Evolutionary conservation across 2,797 vertebrate species (phyloP).

Genomic region (Trichosurus vulpecula): DNA sequence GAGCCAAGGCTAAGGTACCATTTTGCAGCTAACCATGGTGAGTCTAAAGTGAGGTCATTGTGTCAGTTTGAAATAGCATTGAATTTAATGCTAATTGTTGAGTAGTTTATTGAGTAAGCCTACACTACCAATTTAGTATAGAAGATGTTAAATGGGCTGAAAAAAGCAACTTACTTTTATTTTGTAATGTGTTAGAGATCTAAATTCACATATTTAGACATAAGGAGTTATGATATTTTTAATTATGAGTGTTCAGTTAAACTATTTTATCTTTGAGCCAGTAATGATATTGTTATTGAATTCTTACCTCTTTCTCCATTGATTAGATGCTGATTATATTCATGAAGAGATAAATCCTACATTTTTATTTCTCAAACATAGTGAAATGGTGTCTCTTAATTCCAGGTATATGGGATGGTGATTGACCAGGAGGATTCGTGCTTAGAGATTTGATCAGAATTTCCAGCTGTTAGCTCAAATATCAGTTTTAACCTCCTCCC

Average conservation of each 20-base stretch:
- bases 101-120: not conserved
- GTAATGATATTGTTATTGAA: not conserved
- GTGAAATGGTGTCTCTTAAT: not conserved
- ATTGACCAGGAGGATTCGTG: not conserved
- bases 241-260: not conserved
- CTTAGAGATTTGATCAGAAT: not conserved
- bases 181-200: conserved; percentile 18
- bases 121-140: not conserved
- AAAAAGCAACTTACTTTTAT: conserved; percentile 28
- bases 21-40: conserved; percentile 25
- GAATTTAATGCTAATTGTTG: not conserved
- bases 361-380: conserved; percentile 34
- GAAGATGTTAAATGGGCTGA: not conserved
- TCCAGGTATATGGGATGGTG: not conserved
- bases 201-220: not conserved
- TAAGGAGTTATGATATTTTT: not conserved
- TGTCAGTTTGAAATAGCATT: conserved; percentile 30
- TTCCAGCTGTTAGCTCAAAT: not conserved
- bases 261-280: conserved; percentile 25
- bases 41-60: conserved; percentile 22
- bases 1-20: not conserved
- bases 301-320: conserved; percentile 14
- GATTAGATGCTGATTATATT: not conserved
- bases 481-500: not conserved
- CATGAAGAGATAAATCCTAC: not conserved